Evolutionary conservation across 2,113 vertebrate genomes (phyloP), one percentile per base, ranked within the genome.

Genomic region (Pipa parva): DNA sequence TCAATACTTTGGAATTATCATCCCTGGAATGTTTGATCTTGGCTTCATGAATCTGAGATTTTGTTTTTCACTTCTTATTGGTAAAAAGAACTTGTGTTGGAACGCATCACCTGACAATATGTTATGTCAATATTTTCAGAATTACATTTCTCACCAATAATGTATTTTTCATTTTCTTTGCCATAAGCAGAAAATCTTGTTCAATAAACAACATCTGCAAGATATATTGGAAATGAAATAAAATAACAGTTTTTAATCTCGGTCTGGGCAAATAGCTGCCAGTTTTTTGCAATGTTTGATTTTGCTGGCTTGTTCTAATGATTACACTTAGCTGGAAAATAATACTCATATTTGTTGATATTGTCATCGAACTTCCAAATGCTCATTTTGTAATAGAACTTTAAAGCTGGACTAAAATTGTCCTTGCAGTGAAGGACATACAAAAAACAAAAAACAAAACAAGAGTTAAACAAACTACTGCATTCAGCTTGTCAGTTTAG

Each of bases 81-180:
- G 46, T 52, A 59, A 37, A 59, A 36, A 69, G 49, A 68, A 51
- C 31, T 29, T 49, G 18, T 49, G 46, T 27, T 21, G 28, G 31
- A 70, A 45, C 45, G 54, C 61, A 54, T 52, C 61, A 49, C 48
- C 49, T 70, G 33, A 48, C 57, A 70, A 61, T 60, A 61, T 70
- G 48, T 70, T 29, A 60, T 70, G 52, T 70, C 66, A 70, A 70
- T 70, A 70, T 59, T 61, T 70, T 70, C 58, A 70, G 61, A 70
- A 70, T 60, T 61, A 59, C 57, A 70, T 70, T 37, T 49, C 58
- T 54, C 29, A 25, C 66, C 66, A 70, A 59, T 70, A 70, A 61
- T 70, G 36, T 37, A 61, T 70, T 70, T 70, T 60, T 68, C 65
- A 68, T 51, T 54, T 42, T 60, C 13, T 70, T 60, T 61, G 66